Percentiles rank a stretch among this genome's conserved stretches.
Evolutionary conservation across 92 coral and sea anemone genomes (phyloP).

Genomic region (Actinernus sp.): DNA sequence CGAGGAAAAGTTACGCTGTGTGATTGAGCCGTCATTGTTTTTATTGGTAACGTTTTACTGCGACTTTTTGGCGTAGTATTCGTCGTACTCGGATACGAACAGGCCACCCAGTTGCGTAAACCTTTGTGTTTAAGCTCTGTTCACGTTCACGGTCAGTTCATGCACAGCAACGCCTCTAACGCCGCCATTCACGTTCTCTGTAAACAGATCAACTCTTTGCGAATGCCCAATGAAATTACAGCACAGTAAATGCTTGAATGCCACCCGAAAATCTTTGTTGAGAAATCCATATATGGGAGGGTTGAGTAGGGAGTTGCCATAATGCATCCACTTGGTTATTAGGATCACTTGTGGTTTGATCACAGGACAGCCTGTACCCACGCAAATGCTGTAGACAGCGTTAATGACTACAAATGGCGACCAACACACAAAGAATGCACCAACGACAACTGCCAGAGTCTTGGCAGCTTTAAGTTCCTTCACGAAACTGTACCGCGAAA

Average conservation of each 20-base stretch:
- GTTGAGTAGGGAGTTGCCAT: slow-evolving; percentile 86
- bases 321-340: slow-evolving; percentile 92
- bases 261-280: slow-evolving; percentile 76
- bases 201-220: neutral
- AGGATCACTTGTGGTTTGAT: slow-evolving; percentile 53
- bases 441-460: slow-evolving; percentile 89
- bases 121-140: too few relatives aligned
- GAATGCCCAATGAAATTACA: neutral
- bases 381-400: slow-evolving; percentile 69
- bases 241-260: slow-evolving; percentile 59
- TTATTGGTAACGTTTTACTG: too few relatives aligned
- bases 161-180: too few relatives aligned
- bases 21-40: too few relatives aligned
- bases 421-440: slow-evolving; percentile 92
- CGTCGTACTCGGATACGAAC: too few relatives aligned
- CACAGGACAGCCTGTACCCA: slow-evolving; percentile 36
- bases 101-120: too few relatives aligned
- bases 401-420: slow-evolving; percentile 83
- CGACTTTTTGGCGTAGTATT: too few relatives aligned
- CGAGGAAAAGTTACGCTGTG: too few relatives aligned
- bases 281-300: slow-evolving; percentile 83
- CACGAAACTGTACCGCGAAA: slow-evolving; percentile 53
- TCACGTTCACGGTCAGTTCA: too few relatives aligned
- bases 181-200: too few relatives aligned
- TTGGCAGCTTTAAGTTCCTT: slow-evolving; percentile 89